A percentile compares a stretch with the other conserved stretches of the same genome.
These are phyloP conservation scores for Ennomos fuscantarius DNA, from an alignment of 2,888 invertebrate species.

Conservation along the genomic window DNA sequence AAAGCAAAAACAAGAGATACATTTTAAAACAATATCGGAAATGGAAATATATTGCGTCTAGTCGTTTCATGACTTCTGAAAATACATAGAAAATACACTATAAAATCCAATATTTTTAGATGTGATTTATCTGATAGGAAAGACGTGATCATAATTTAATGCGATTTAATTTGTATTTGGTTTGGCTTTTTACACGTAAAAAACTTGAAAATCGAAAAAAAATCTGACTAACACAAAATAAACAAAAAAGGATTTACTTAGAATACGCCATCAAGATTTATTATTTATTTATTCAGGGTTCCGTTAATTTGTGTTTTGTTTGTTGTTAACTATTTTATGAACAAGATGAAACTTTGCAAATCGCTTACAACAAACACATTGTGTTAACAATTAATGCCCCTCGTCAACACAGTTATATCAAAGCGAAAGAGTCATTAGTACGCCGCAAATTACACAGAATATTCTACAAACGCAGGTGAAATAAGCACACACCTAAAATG, in stretches of 20 bases:
- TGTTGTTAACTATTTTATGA: too few species aligned
- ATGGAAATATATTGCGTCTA: slow-evolving; percentile 42
- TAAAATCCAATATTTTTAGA: background rate
- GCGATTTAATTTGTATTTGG: too few species aligned
- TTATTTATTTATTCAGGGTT: too few species aligned
- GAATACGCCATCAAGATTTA: too few species aligned
- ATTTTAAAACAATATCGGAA: slow-evolving; percentile 33
- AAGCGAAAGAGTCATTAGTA: slow-evolving; percentile 3
- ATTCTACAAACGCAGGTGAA: slow-evolving; percentile 38
- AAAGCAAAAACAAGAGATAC: slow-evolving; percentile 34
- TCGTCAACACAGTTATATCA: slow-evolving; percentile 13
- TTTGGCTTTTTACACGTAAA: too few species aligned
- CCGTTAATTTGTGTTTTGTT: too few species aligned
- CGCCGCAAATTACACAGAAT: slow-evolving; percentile 40
- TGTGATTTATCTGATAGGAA: background rate
- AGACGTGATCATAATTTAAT: too few species aligned
- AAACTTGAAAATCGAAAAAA: too few species aligned
- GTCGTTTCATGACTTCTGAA: slow-evolving; percentile 33
- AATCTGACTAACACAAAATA: too few species aligned
- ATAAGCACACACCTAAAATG: background rate
- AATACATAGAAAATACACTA: background rate
- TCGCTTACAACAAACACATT: background rate
- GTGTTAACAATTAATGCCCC: background rate
- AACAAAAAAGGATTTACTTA: too few species aligned
- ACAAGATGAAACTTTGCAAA: too few species aligned